Base-by-base conservation (phyloP, 1,140 invertebrate genomes). In the Cotesia glomerata region DNA sequence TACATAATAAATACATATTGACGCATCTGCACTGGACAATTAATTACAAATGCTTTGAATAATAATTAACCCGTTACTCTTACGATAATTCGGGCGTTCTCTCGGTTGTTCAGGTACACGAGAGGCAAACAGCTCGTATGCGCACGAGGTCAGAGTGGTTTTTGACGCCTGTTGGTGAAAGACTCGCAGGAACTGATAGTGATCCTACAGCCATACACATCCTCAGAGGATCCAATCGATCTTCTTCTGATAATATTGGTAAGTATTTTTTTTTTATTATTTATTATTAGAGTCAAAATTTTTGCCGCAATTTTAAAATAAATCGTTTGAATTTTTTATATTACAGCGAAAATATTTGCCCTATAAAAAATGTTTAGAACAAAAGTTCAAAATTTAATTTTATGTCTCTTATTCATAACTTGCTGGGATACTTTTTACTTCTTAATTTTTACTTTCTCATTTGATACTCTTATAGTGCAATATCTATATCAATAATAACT, bases 61-160 rank as follows among this genome's bases (percentile, higher is more conserved):
- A 56, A 56, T 56, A 18, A 32, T 14, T 61, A 26, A 32, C 59
- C 16, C 11, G 13, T n/a, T 9, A 9, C 5, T 67, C 4, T 52
- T 67, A 54, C 39, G 65, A 64, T 64, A 64, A 64, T 76, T 71
- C 63, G 56, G 73, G 62, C 61, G 63, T 76, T 80, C 79, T 80
- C 79, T 74, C 72, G 74, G 78, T 73, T 45, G 70, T 73, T 78
- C 87, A 95, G 94, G 96, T 97, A 72, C 95, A 97, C 88, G 95
- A 97, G 89, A 90, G 95, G 83, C 96, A 98, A 90, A 94, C 94
- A 69, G 94, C 93, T 83, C 90, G 96, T 76, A 97, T 98, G 95
- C 90, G 94, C 85, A 96, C 95, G 58, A 90, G 96, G 78, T 97
- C 95, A 58, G 95, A 97, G 85, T 98, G 96, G 96, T 97, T 97